phyloP scores from a whole-genome alignment of 2,113 vertebrate species.

The Progne subis region DNA sequence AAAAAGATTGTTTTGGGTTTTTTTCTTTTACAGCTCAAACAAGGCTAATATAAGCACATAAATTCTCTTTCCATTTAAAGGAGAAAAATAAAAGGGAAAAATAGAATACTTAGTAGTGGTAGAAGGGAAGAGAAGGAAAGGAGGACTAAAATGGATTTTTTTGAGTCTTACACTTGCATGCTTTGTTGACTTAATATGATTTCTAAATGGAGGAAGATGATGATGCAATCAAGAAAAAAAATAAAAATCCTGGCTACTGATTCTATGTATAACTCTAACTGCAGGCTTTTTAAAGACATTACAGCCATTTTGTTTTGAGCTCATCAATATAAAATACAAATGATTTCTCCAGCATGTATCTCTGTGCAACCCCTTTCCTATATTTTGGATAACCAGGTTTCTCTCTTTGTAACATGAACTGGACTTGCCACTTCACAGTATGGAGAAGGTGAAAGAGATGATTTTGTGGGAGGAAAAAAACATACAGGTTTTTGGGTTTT shows the following conservation, averaged over 20 bases:
- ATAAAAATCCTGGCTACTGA: background rate
- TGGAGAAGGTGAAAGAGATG: background rate
- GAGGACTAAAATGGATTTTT: background rate
- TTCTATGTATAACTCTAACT: background rate
- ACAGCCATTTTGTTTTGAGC: background rate
- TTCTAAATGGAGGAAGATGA: background rate
- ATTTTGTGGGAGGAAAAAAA: background rate
- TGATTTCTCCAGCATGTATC: background rate
- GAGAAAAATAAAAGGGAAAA: background rate
- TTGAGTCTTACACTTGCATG: background rate
- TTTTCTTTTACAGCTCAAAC: background rate
- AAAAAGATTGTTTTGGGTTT: accelerated
- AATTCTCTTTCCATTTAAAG: background rate
- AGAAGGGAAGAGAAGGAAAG: background rate
- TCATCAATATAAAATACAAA: background rate
- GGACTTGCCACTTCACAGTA: background rate
- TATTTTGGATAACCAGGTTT: background rate
- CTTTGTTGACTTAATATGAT: background rate
- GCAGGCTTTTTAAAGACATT: background rate
- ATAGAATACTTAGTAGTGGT: background rate
- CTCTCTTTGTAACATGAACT: background rate
- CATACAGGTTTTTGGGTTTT: background rate
- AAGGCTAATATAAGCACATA: background rate
- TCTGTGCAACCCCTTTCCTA: background rate
- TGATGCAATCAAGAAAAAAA: background rate